Evolutionary conservation across 2,888 invertebrate species (phyloP), one percentile per base, ranked within the genome.

Genomic region (Ormyrus labotus): DNA sequence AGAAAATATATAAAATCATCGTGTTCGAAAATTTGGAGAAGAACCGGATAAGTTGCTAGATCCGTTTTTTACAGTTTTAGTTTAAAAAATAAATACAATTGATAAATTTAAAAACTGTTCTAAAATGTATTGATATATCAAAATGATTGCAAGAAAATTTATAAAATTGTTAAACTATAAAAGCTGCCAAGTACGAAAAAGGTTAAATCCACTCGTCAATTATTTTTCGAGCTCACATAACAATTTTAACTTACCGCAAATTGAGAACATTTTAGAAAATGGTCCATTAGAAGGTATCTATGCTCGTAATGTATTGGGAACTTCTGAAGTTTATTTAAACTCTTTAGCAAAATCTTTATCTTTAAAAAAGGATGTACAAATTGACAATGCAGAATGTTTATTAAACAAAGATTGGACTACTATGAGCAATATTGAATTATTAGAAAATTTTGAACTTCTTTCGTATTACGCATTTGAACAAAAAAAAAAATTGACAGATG

Each of bases 251-350:
- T 55, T 64, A 64, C 34, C 7, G 13, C 47, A 64, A 6, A 57
- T 6, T n/a, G 5, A 8, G 51, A 63, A 34, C 19, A 19, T 2
- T 55, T 9, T 1, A 19, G 45, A 34, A 55, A 3, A 0, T 60
- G 1, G 11, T 10, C 47, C n/a, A 34, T 8, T 1, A 13, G 93
- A 93, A 88, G 92, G 92, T 83, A 85, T 81, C 81, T 90, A 90
- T 84, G 92, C 92, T 0, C 92, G 91, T 79, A 85, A 81, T 79
- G 85, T 92, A 71, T 89, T 93, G 89, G 86, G 88, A 6, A 82
- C n/a, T 47, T 82, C 76, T 6, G n/a, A 71, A 6, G 53, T 65
- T 73, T 68, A 79, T 58, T 47, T 61, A 1, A 78, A 82, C 51
- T 81, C 80, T 6, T 57, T 83, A 4, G 71, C 58, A 7, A 47